These are phyloP conservation scores for Anas capensis DNA, from an alignment of 2,797 vertebrate species.

Conservation along the genomic window DNA sequence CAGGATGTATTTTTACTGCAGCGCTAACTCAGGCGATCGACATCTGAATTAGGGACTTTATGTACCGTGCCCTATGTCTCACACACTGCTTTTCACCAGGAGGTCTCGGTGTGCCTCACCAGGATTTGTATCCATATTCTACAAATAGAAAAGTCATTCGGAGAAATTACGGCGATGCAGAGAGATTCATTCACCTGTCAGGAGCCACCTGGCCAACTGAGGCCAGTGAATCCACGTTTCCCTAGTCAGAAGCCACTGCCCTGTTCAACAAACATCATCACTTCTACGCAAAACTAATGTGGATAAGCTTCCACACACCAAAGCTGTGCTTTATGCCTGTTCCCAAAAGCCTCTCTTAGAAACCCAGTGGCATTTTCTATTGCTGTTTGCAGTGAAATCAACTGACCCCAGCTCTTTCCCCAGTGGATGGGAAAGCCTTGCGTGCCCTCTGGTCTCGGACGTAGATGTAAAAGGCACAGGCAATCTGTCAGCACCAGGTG, in stretches of 20 bases:
- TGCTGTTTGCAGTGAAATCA: background rate
- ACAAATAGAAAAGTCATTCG: background rate
- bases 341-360: background rate
- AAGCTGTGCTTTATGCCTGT: background rate
- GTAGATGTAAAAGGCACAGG: background rate
- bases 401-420: background rate
- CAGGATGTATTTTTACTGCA: background rate
- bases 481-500: constrained; percentile 36
- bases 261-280: background rate
- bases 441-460: fast-evolving
- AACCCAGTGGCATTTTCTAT: background rate
- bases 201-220: background rate
- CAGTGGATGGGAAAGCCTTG: background rate
- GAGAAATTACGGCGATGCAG: background rate
- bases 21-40: background rate
- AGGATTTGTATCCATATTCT: background rate
- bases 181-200: background rate
- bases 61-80: background rate
- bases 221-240: background rate
- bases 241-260: background rate
- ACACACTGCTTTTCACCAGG: background rate
- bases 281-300: background rate
- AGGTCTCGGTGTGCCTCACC: background rate
- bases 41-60: background rate
- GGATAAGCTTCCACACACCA: background rate